phyloP scores from a whole-genome alignment of 2,113 vertebrate species.

The Perccottus glenii region DNA sequence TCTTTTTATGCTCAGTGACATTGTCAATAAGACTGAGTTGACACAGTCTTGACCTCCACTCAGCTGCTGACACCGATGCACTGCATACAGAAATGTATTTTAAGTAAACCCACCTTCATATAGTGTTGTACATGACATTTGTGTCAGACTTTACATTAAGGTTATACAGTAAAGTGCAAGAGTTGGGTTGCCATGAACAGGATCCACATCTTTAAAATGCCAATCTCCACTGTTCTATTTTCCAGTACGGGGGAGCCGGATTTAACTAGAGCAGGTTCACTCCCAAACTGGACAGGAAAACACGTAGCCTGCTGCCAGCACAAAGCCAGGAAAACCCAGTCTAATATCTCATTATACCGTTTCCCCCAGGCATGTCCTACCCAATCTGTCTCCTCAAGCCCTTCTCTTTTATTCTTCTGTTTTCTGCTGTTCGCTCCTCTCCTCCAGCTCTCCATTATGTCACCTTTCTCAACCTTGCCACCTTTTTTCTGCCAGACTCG shows the following conservation, averaged over 20 bases:
- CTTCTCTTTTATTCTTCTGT: slow-evolving; percentile 31
- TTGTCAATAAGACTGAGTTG: not conserved
- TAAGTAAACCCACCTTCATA: slow-evolving; percentile 8
- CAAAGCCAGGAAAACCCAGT: slow-evolving; percentile 34
- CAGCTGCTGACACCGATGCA: slow-evolving; percentile 3
- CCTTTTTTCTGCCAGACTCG: slow-evolving; percentile 43
- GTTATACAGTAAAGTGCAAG: not conserved
- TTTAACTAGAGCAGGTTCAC: slow-evolving; percentile 45
- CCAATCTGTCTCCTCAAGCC: slow-evolving; percentile 57
- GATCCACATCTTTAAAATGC: slow-evolving; percentile 50
- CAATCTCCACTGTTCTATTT: slow-evolving; percentile 36
- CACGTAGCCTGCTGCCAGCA: slow-evolving; percentile 49
- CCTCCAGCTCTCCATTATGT: slow-evolving; percentile 25
- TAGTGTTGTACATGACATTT: slow-evolving; percentile 13
- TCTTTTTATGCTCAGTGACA: not conserved
- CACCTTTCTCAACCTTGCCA: slow-evolving; percentile 53
- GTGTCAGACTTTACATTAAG: slow-evolving; percentile 21
- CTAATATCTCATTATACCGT: slow-evolving; percentile 66
- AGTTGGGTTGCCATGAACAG: slow-evolving; percentile 7
- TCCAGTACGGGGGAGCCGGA: slow-evolving; percentile 18
- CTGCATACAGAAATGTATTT: slow-evolving; percentile 1
- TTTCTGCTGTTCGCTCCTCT: slow-evolving; percentile 25
- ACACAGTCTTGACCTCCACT: not conserved
- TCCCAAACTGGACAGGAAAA: slow-evolving; percentile 50
- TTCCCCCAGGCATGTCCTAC: slow-evolving; percentile 55